Evolutionary conservation across 1,140 invertebrate species (phyloP).

Genomic region (Anoplophora glabripennis): DNA sequence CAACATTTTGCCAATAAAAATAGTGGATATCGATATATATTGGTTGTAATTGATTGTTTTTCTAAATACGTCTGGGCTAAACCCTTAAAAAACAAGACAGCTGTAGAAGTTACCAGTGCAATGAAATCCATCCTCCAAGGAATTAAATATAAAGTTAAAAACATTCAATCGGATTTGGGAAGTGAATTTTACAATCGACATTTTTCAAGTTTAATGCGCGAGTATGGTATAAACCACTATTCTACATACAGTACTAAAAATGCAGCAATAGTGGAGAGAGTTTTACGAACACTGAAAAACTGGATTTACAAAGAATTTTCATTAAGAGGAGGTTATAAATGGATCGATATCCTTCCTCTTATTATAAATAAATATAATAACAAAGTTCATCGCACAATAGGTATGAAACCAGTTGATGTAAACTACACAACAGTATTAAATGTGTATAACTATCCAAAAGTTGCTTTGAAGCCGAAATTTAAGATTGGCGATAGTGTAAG

Average conservation of each 20-base stretch:
- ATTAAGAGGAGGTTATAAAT: slow-evolving; percentile 38
- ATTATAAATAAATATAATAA: slow-evolving; percentile 43
- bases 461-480: slow-evolving; percentile 33
- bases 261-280: slow-evolving; percentile 47
- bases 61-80: slow-evolving; percentile 40
- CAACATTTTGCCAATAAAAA: too few relatives aligned
- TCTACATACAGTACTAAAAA: slow-evolving; percentile 45
- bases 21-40: slow-evolving; percentile 36
- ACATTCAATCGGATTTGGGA: slow-evolving; percentile 42
- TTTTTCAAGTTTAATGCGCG: slow-evolving; percentile 38
- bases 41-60: slow-evolving; percentile 43
- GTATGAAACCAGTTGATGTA: too few relatives aligned
- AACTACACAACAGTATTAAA: too few relatives aligned
- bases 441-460: too few relatives aligned
- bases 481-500: slow-evolving; percentile 44
- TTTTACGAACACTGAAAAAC: slow-evolving; percentile 49
- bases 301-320: slow-evolving; percentile 46
- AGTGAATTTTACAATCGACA: slow-evolving; percentile 42
- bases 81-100: slow-evolving; percentile 40
- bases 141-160: slow-evolving; percentile 13
- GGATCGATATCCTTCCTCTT: slow-evolving; percentile 37
- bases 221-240: slow-evolving; percentile 45
- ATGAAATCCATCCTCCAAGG: slow-evolving; percentile 31
- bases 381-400: slow-evolving; percentile 41
- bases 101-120: slow-evolving; percentile 27